A percentile compares a stretch with the other conserved stretches of the same genome.
phyloP scores from a whole-genome alignment of 2,113 vertebrate genomes.

The Carettochelys insculpta region DNA sequence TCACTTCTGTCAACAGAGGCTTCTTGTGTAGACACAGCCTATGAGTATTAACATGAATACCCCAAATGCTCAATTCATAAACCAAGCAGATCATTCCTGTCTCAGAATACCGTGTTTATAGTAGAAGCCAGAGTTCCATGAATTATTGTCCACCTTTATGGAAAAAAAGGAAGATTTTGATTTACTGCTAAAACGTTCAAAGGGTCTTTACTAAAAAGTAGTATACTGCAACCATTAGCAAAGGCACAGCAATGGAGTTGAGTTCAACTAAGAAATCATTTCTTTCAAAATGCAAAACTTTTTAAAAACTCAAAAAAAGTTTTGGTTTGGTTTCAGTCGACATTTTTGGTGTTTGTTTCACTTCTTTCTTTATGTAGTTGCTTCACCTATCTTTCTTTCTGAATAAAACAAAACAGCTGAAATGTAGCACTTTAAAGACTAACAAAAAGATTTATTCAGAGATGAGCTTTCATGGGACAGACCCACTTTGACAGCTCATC shows the following conservation, averaged over 20 bases:
- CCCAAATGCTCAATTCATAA: background rate
- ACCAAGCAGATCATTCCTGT: background rate
- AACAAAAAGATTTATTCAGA: too few species aligned
- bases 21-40: too few species aligned
- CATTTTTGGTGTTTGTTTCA: background rate
- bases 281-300: background rate
- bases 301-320: background rate
- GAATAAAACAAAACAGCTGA: too few species aligned
- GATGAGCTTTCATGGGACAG: too few species aligned
- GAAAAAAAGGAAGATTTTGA: background rate
- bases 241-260: background rate
- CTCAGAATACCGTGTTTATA: background rate
- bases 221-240: background rate
- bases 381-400: background rate
- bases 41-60: background rate
- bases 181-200: background rate
- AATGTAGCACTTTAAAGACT: too few species aligned
- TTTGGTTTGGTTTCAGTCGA: background rate
- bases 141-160: background rate
- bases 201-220: background rate
- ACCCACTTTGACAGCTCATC: too few species aligned
- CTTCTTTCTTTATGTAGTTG: background rate
- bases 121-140: background rate
- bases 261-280: background rate
- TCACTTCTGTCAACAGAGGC: too few species aligned